Evolutionary conservation across 2,797 vertebrate species (phyloP).

Genomic region (Neosalanx taihuensis): DNA sequence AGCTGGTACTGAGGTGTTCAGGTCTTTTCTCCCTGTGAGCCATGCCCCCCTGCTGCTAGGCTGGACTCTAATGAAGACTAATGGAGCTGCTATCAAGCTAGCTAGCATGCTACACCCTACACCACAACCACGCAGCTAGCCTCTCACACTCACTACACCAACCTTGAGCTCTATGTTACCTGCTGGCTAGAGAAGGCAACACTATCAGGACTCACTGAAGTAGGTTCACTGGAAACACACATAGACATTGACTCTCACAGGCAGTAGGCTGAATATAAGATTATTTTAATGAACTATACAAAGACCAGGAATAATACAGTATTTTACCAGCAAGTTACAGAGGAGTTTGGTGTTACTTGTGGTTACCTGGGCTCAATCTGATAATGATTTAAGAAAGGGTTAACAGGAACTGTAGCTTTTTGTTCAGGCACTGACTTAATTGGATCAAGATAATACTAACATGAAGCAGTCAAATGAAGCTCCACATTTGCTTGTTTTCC

Average conservation of each 20-base stretch:
- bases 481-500: neutral
- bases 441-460: conserved; percentile 51
- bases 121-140: neutral
- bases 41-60: neutral
- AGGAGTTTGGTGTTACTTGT: conserved; percentile 20
- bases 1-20: neutral
- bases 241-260: neutral
- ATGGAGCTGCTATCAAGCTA: neutral
- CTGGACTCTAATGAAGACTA: conserved; percentile 1
- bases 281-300: neutral
- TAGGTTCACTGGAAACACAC: neutral
- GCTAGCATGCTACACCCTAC: neutral
- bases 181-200: too few species aligned
- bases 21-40: neutral
- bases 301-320: neutral
- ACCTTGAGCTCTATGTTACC: neutral
- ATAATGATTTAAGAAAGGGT: conserved; percentile 46
- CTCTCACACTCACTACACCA: neutral
- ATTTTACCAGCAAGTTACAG: neutral
- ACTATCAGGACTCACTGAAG: too few species aligned
- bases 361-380: conserved; percentile 27
- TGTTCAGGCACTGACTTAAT: conserved; percentile 61
- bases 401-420: conserved; percentile 46
- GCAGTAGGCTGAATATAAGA: neutral
- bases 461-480: conserved; percentile 24